Evolutionary conservation across 2,888 invertebrate species (phyloP), one percentile per base, ranked within the genome.

Genomic region (Cataglyphis cursor): DNA sequence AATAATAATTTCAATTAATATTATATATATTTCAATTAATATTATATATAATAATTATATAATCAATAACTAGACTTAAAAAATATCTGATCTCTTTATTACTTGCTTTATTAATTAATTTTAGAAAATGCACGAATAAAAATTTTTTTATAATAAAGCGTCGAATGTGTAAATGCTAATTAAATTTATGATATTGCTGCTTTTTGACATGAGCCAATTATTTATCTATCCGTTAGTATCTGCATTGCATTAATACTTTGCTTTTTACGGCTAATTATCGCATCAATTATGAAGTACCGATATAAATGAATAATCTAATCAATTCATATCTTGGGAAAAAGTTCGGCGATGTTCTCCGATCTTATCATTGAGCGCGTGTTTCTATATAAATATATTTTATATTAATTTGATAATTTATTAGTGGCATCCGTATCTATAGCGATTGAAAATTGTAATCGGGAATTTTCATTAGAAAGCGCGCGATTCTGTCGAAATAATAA

Each of bases 241-340:
- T 21, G 24, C 15, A 35, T 51, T 65, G 38, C 24, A 12, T 75
- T 44, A 28, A 38, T 1, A 38, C 1, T 65, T 48, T 10, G 28
- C 5, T 10, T 21, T 51, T 65, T 61, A 10, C 8, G 1, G 18
- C 8, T 8, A 51, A 65, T 75, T 31, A 18, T 75, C 24, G 9
- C 12, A 10, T 9, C 12, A 38, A 76, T 76, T 75, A 64, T 65
- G 51, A 65, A 24, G 18, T 18, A 12, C 8, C 24, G 51, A 65
- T 54, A 21, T 48, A 51, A 76, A 74, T 48, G 21, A 48, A 76
- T 76, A 76, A 65, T 76, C 54, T 51, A 24, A 0, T 15, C 41
- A 28, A 51, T 44, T n/a, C 3, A 48, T 48, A 38, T 75, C 64
- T 54, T 54, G 9, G 38, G 18, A 66, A 28, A 66, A 54, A 66